phyloP scores from a whole-genome alignment of 2,888 invertebrate species.

The Leucophenga maculata region DNA sequence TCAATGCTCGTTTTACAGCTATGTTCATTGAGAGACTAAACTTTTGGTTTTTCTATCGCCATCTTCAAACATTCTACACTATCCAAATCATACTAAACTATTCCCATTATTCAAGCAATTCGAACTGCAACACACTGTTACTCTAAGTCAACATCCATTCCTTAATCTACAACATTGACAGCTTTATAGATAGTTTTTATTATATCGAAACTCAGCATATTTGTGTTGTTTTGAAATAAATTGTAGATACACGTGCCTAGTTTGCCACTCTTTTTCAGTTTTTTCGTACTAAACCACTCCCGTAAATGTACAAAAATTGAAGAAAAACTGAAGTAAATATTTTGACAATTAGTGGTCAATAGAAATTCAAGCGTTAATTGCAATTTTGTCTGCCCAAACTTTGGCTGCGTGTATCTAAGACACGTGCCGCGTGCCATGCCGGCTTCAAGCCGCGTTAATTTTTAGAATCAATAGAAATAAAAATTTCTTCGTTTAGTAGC shows the following conservation, averaged over 20 bases:
- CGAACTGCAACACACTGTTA: too few species aligned
- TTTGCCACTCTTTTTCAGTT: not conserved
- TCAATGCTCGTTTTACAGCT: too few species aligned
- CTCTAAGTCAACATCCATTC: too few species aligned
- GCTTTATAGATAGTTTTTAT: slow-evolving; percentile 21
- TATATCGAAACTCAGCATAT: not conserved
- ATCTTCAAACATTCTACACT: too few species aligned
- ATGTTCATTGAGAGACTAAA: too few species aligned
- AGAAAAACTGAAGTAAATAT: slow-evolving; percentile 59
- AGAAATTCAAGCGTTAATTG: slow-evolving; percentile 59
- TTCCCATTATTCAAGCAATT: too few species aligned
- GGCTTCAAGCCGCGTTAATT: slow-evolving; percentile 33
- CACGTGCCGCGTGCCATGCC: slow-evolving; percentile 55
- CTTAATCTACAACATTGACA: slow-evolving; percentile 1
- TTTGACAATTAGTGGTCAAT: slow-evolving; percentile 68
- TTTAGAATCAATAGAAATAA: slow-evolving; percentile 21
- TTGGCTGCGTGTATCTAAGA: slow-evolving; percentile 31
- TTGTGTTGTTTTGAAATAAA: slow-evolving; percentile 1
- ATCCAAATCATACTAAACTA: too few species aligned
- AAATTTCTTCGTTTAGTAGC: slow-evolving; percentile 26
- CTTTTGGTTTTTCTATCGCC: too few species aligned
- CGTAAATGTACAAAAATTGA: slow-evolving; percentile 28
- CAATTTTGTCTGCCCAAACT: slow-evolving; percentile 31
- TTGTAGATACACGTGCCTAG: slow-evolving; percentile 25
- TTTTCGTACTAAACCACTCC: not conserved